Evolutionary conservation across 2,888 invertebrate species (phyloP).

Genomic region (Trachelus iudaicus): DNA sequence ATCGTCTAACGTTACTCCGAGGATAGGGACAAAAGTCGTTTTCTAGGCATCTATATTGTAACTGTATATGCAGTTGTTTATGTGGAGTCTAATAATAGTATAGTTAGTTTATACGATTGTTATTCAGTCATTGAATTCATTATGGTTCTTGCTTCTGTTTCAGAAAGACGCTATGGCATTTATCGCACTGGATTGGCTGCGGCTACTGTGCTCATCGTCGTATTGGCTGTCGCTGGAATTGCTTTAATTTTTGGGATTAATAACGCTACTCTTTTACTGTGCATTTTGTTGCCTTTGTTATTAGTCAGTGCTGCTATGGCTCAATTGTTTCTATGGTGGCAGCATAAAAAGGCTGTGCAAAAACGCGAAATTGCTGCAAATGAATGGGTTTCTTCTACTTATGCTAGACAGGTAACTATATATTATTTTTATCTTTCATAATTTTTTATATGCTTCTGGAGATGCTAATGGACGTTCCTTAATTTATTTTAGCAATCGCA

Average conservation of each 20-base stretch:
- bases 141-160: not conserved
- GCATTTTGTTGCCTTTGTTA: conserved; percentile 25
- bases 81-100: not conserved
- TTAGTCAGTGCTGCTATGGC: conserved; percentile 23
- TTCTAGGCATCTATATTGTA: not conserved
- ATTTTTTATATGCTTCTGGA: not conserved
- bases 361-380: conserved; percentile 25
- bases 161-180: conserved; percentile 30
- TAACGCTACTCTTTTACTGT: conserved; percentile 24
- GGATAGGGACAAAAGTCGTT: not conserved
- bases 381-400: conserved; percentile 26
- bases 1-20: not conserved
- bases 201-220: conserved; percentile 23
- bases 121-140: not conserved
- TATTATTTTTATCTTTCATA: not conserved
- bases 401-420: conserved; percentile 20
- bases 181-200: conserved; percentile 22
- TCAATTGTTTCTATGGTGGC: conserved; percentile 29
- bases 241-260: conserved; percentile 26
- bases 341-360: conserved; percentile 24
- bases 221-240: conserved; percentile 21
- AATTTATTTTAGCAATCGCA: conserved; percentile 8
- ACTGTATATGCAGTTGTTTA: not conserved
- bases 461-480: not conserved
- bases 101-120: not conserved